Conservation (phyloP, 2,888 invertebrate genomes). For the Andrena camellia region DNA sequence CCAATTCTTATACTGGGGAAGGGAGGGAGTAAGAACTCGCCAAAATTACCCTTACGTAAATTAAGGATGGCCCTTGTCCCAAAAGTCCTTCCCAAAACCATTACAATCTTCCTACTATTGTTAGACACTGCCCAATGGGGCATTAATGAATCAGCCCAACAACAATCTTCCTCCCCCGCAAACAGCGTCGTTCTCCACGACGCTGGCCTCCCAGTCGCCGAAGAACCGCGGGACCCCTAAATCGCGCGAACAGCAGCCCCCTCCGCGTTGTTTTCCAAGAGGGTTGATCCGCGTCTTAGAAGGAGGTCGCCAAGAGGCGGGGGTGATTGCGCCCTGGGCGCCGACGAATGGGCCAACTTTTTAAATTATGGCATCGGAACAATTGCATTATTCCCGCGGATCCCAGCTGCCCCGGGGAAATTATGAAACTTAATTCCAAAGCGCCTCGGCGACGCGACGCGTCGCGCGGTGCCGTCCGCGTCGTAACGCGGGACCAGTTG, state of each 20-base stretch:
- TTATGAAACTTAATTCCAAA: slow-evolving; percentile 77
- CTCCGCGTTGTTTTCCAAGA: neutral
- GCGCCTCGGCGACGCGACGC: slow-evolving; percentile 64
- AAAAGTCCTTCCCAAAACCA: too few relatives aligned
- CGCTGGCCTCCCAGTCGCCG: neutral
- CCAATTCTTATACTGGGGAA: too few relatives aligned
- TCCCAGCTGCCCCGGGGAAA: slow-evolving; percentile 73
- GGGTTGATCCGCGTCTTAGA: slow-evolving; percentile 1
- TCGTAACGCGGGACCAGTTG: slow-evolving; percentile 28
- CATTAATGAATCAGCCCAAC: too few relatives aligned
- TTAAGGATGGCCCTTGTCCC: too few relatives aligned
- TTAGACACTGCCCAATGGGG: too few relatives aligned
- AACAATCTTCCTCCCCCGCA: neutral
- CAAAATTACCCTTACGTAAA: too few relatives aligned
- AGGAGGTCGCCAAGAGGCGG: slow-evolving; percentile 35
- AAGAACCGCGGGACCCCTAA: neutral
- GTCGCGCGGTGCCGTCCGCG: slow-evolving; percentile 30
- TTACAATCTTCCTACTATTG: too few relatives aligned
- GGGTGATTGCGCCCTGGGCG: slow-evolving; percentile 77
- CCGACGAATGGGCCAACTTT: slow-evolving; percentile 79
- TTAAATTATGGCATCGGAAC: slow-evolving; percentile 80
- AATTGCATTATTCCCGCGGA: slow-evolving; percentile 75
- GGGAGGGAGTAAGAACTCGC: too few relatives aligned
- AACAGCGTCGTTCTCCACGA: neutral
- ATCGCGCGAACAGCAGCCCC: neutral